Base-by-base conservation (phyloP, 2,888 invertebrate genomes). In the Quadroppia sp. region DNA sequence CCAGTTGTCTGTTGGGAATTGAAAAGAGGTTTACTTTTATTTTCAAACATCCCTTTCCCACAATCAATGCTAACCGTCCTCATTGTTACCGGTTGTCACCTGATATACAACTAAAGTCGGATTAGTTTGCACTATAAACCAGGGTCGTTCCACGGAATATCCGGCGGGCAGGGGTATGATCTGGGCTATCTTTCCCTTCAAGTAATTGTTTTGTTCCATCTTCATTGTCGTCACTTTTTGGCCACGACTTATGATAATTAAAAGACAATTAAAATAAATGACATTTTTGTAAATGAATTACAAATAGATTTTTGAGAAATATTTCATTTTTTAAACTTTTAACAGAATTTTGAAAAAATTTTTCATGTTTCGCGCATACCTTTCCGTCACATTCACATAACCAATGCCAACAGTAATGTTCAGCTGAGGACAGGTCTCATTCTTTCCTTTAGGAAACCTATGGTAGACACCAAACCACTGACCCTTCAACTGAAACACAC, bases 401-500 rank as follows among this genome's bases (percentile, higher is more conserved):
- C 36, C 36, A 20, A 15, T 15, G 20, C 32, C 36, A 1, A n/a
- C 61, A 36, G 11, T 36, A 1, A 64, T n/a, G n/a, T 64, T n/a
- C 32, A 64, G 30, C 11, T 64, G n/a, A 64, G 61, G 61, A 64
- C 61, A 64, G n/a, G 36, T 13, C 15, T 36, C 36, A 32, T 7
- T 64, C 7, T 30, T n/a, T 20, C 4, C 9, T 20, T 36, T 28
- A 25, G 30, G 28, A 36, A 32, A 20, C 36, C 36, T 64, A 30
- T 64, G 61, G 15, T 64, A 64, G n/a, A 64, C 32, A 36, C 61
- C 36, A 28, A 32, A 64, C 61, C 61, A 64, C 1, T 36, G 30
- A 36, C 61, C 61, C 3, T 36, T 36, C n/a, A 64, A 36, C 61
- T 64, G 30, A n/a, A 59, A 28, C 20, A 6, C 48, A 48, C 13